Conservation (phyloP, 2,888 invertebrate genomes). For the Matsumyia berberina region DNA sequence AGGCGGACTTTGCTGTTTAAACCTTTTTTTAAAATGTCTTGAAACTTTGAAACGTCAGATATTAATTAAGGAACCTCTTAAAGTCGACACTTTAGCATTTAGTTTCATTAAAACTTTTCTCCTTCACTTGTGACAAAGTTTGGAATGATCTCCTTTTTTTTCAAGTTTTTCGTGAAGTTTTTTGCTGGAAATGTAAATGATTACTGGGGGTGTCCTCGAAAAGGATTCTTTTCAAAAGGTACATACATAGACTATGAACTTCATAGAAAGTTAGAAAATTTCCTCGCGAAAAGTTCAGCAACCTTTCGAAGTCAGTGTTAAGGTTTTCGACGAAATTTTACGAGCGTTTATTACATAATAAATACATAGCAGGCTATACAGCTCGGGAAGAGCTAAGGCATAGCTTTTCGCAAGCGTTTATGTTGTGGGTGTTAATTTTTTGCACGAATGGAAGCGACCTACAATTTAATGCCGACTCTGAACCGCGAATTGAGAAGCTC, state of each 20-base stretch:
- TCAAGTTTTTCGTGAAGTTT: background rate
- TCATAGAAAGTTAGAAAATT: background rate
- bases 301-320: conserved; percentile 30
- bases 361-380: too few relatives aligned
- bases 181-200: conserved; percentile 21
- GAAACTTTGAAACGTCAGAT: background rate
- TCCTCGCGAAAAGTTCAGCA: conserved; percentile 46
- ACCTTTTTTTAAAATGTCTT: background rate
- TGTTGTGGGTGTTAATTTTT: too few relatives aligned
- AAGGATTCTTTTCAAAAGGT: background rate
- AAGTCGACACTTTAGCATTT: background rate
- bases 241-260: too few relatives aligned
- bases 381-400: too few relatives aligned
- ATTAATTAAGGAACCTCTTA: background rate
- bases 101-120: conserved; percentile 20
- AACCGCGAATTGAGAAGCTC: too few relatives aligned
- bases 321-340: too few relatives aligned
- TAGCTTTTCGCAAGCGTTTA: too few relatives aligned
- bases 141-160: background rate
- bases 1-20: background rate
- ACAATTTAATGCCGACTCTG: too few relatives aligned
- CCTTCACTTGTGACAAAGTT: conserved; percentile 23
- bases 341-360: too few relatives aligned
- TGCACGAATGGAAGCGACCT: too few relatives aligned
- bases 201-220: background rate